phyloP scores from a whole-genome alignment of 2,797 vertebrate genomes.

The Hylomyscus alleni region DNA sequence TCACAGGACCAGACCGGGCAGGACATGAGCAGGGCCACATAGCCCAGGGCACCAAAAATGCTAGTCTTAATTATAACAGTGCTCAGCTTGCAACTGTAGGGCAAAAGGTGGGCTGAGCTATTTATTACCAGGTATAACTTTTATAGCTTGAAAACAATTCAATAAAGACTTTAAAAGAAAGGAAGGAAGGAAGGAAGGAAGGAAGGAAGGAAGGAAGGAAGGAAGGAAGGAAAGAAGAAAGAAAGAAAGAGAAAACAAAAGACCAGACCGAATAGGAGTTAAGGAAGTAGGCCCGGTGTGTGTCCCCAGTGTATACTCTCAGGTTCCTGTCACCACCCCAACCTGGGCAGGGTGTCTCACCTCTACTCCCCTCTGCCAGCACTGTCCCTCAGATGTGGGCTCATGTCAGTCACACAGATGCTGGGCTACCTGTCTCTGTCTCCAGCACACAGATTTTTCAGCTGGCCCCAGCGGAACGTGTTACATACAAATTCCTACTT shows the following conservation, averaged over 20 bases:
- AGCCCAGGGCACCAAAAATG: neutral
- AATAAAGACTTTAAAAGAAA: neutral
- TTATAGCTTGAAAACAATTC: neutral
- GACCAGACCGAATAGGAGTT: neutral
- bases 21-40: fast-evolving
- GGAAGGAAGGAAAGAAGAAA: neutral
- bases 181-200: neutral
- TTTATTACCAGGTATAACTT: constrained; percentile 22
- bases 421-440: neutral
- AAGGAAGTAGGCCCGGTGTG: no score
- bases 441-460: neutral
- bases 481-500: neutral
- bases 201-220: fast-evolving
- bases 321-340: neutral
- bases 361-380: neutral
- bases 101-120: neutral
- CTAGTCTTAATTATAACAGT: neutral
- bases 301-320: neutral
- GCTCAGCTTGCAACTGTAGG: neutral
- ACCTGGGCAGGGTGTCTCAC: neutral
- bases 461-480: neutral
- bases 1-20: neutral
- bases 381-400: neutral
- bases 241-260: neutral
- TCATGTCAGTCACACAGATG: neutral